Evolutionary conservation across 2,113 vertebrate genomes (phyloP).

Genomic region (Cathartes aura): DNA sequence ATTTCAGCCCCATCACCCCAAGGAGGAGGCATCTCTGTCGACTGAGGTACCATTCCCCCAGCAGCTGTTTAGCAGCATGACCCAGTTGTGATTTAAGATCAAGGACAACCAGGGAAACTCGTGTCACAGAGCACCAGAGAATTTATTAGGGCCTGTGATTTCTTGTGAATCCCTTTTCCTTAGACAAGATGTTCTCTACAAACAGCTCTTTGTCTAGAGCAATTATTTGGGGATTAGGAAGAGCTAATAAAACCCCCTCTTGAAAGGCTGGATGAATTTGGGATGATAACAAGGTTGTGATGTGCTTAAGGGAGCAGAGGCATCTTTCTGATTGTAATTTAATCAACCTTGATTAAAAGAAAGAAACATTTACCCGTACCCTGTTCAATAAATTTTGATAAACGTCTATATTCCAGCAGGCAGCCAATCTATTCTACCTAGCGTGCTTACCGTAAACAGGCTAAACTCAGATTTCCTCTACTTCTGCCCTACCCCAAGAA

Average conservation of each 20-base stretch:
- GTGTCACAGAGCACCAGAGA: neutral
- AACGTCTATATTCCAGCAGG: conserved; percentile 4
- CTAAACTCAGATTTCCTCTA: neutral
- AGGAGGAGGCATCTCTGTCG: neutral
- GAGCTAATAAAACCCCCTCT: conserved; percentile 69
- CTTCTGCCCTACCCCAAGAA: neutral
- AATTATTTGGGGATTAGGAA: conserved; percentile 78
- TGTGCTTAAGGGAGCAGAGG: conserved; percentile 39
- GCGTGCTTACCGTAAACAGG: neutral
- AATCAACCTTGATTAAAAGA: conserved; percentile 71
- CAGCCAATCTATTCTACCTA: neutral
- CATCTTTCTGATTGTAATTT: conserved; percentile 54
- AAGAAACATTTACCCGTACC: conserved; percentile 39
- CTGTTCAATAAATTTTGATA: conserved; percentile 43
- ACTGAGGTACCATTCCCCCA: neutral
- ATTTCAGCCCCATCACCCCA: neutral
- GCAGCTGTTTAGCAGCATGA: neutral
- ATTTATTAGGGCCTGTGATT: conserved; percentile 27
- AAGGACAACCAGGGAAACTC: conserved; percentile 2
- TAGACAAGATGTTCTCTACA: conserved; percentile 46
- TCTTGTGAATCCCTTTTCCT: conserved; percentile 44
- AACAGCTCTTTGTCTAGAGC: conserved; percentile 47
- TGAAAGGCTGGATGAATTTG: conserved; percentile 68
- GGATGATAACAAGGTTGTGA: conserved; percentile 70
- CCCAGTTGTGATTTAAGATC: conserved; percentile 41